Base-by-base conservation (phyloP, 2,113 vertebrate species). In the Corvus hawaiiensis region DNA sequence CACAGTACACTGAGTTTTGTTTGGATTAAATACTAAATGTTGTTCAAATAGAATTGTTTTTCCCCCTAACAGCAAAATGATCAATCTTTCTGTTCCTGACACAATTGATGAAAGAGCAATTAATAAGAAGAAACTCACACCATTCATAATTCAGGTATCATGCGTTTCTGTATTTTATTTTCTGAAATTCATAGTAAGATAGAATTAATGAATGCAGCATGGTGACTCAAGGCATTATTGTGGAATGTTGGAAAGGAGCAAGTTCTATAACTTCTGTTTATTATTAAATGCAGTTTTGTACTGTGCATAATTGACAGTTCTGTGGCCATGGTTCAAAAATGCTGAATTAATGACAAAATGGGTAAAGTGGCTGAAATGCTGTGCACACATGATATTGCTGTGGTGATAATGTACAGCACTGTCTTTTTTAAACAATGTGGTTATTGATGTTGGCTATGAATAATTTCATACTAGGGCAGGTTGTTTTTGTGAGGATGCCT, bases 81-180 rank as follows among this genome's bases (percentile, higher is more conserved):
- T 99, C 97, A 99, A 99, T 95, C 98, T 99, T 93, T 99, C 99
- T 72, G 99, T 99, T 88, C 98, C 99, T 13, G 99, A 99, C 96
- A 99, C 99, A 20, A 99, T 99, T 84, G 99, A 99, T 62, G 99
- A 99, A 97, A 98, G 99, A 96, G 99, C 99, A 77, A 99, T 99
- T 95, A 99, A 99, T 94, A 99, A 99, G 97, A 99, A 99, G 97
- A 99, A 99, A 69, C 98, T 99, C 41, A 99, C 99, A 5, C 97
- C 99, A 2, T 99, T 99, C 95, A 99, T 99, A 85, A 99, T 98
- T 92, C 99, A 99, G 98, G 99, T 99, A 94, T 27, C 71, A 23
- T 23, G 11, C 13, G 13, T 17, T 32, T 52, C 28, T 90, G 4
- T 52, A 7, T 37, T 68, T 82, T 68, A 44, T 86, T 75, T 77